Conservation (phyloP, 2,113 vertebrate species). For the Myocastor coypus region DNA sequence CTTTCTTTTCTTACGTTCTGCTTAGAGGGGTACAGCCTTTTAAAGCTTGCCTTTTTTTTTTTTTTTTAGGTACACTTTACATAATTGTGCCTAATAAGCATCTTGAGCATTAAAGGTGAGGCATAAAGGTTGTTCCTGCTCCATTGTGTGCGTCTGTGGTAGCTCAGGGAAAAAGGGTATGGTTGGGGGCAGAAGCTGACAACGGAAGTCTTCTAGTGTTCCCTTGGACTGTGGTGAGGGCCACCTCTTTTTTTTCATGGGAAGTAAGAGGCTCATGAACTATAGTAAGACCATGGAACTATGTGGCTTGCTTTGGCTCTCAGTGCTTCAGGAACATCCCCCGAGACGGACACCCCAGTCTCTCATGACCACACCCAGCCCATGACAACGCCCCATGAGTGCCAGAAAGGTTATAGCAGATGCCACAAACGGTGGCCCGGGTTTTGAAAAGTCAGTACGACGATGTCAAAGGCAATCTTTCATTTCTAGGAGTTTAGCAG, state of each 20-base stretch:
- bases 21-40: neutral
- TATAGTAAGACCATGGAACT: neutral
- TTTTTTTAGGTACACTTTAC: neutral
- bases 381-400: neutral
- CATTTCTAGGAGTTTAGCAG: neutral
- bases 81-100: neutral
- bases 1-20: neutral
- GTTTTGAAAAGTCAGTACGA: neutral
- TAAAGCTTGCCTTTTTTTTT: neutral
- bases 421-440: accelerated
- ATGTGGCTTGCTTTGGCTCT: neutral
- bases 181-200: accelerated
- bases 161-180: accelerated
- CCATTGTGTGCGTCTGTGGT: neutral
- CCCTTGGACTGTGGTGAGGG: neutral
- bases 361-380: neutral
- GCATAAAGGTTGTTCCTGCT: accelerated
- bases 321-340: neutral
- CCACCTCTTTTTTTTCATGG: neutral
- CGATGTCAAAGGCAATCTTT: neutral
- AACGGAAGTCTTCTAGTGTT: neutral
- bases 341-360: neutral
- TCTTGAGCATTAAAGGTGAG: neutral
- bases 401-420: neutral
- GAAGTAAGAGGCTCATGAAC: neutral